Base-by-base conservation (phyloP, 2,888 invertebrate genomes). In the Pollenia angustigena region DNA sequence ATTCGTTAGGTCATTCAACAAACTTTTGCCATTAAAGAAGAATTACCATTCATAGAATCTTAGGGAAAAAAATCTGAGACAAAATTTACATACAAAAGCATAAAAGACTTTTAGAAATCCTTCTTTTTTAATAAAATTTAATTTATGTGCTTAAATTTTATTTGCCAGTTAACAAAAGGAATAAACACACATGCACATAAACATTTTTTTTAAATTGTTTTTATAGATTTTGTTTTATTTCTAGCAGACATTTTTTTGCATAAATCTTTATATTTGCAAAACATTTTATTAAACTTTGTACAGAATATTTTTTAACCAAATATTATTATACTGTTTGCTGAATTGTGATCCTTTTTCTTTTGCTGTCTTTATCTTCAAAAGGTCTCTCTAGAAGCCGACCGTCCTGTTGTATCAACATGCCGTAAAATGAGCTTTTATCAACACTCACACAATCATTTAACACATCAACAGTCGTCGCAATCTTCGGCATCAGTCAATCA, bases 341-440 rank as follows among this genome's bases (percentile, higher is more conserved):
- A 4, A 32, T 60, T 50, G 14, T 69, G 40, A 52, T 40, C n/a
- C 52, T 44, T 48, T 32, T 75, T 54, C 7, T 64, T 58, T 4
- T 72, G 4, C 32, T 32, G 32, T 32, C 32, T 32, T 32, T 32
- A 32, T 32, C 32, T 12, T 52, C 8, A 11, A 16, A 40, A 94
- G 94, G 93, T 93, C 81, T 92, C 93, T 23, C 89, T 94, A 88
- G 93, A 93, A 88, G 91, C 92, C 76, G 93, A 93, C 89, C 93
- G 92, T 66, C 92, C 93, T 81, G 90, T 93, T 88, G 93, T 93
- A 52, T 91, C 92, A 54, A 91, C 93, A 52, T 90, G 93, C 92
- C 90, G 93, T 88, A 93, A 91, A 86, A 91, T 91, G 78, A 93
- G 91, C 91, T 93, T 89, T 94, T 91, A 90, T 88, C 90, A 91